Evolutionary conservation across 2,113 vertebrate species (phyloP), one percentile per base, ranked within the genome.

Genomic region (Onychorhynchus coronatus): DNA sequence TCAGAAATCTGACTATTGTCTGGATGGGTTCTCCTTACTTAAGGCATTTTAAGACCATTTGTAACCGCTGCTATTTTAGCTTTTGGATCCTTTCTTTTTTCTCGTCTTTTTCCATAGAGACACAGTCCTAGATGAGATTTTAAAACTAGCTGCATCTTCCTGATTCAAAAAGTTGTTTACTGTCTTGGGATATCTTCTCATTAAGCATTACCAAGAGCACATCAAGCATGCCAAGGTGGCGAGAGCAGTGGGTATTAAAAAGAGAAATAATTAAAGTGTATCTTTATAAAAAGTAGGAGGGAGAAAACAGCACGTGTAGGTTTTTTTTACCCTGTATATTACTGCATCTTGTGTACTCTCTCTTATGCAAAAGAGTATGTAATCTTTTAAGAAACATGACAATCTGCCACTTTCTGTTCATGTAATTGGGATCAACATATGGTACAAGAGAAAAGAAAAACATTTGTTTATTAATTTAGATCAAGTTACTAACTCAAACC

Each of bases 381-480:
- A 94, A 97, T 93, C 96, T 97, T 97, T 94, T 94, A 97, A 97
- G 97, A 97, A 97, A 97, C 95, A 96, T 95, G 89, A 93, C 91
- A 96, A 95, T 95, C 97, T 97, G 96, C 96, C 91, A 97, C 97
- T 97, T 97, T 97, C 97, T 97, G 94, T 95, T 97, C 96, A 88
- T 94, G 95, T 89, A 97, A 96, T 98, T 95, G 95, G 95, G 95
- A 97, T 96, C 95, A 97, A 95, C 96, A 96, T 94, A 97, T 92
- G 95, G 97, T 91, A 93, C 88, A 88, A 97, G 92, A 83, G 90
- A 97, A 96, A 97, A 96, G 96, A 95, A 97, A 97, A 98, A 97
- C 96, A 98, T 96, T 95, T 97, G 96, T 98, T 98, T 97, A 97
- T 97, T 98, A 97, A 98, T 97, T 97, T 97, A 98, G 98, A 97